These are phyloP conservation scores for Mesochorus sp. DNA, from an alignment of 2,888 invertebrate species.

Conservation along the genomic window DNA sequence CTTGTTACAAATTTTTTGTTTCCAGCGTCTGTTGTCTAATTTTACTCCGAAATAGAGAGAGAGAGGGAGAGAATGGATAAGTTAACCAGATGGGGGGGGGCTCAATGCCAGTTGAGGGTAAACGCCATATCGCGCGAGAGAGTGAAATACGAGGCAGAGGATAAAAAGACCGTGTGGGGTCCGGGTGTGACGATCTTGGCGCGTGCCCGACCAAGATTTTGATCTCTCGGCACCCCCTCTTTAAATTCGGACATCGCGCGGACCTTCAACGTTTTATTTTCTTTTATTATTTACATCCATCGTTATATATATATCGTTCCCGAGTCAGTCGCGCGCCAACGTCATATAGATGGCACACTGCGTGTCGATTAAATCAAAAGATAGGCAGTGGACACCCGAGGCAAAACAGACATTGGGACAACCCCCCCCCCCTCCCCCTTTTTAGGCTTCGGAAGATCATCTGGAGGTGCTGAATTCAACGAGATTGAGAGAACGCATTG, in stretches of 20 bases:
- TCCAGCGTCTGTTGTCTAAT: too few relatives aligned
- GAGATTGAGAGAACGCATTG: slow-evolving; percentile 24
- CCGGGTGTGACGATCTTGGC: background rate
- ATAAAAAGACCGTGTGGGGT: slow-evolving; percentile 10
- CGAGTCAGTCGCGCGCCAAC: background rate
- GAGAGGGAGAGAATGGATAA: too few relatives aligned
- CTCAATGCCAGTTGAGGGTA: too few relatives aligned
- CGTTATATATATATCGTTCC: background rate
- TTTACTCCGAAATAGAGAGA: too few relatives aligned
- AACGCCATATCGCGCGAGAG: background rate
- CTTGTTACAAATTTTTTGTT: too few relatives aligned
- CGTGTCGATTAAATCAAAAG: slow-evolving; percentile 8
- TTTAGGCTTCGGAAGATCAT: slow-evolving; percentile 35
- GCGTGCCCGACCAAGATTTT: slow-evolving; percentile 6
- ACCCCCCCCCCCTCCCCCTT: background rate
- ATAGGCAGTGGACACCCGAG: slow-evolving; percentile 5
- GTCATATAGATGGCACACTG: background rate
- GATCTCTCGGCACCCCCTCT: slow-evolving; percentile 2
- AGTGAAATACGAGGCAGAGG: background rate
- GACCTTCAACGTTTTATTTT: background rate
- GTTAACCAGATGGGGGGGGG: too few relatives aligned
- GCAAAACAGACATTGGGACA: slow-evolving; percentile 7
- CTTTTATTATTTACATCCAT: background rate
- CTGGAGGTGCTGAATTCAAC: slow-evolving; percentile 35
- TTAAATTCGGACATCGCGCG: background rate